phyloP scores from a whole-genome alignment of 2,797 vertebrate genomes.

The Triplophysa bombifrons region DNA sequence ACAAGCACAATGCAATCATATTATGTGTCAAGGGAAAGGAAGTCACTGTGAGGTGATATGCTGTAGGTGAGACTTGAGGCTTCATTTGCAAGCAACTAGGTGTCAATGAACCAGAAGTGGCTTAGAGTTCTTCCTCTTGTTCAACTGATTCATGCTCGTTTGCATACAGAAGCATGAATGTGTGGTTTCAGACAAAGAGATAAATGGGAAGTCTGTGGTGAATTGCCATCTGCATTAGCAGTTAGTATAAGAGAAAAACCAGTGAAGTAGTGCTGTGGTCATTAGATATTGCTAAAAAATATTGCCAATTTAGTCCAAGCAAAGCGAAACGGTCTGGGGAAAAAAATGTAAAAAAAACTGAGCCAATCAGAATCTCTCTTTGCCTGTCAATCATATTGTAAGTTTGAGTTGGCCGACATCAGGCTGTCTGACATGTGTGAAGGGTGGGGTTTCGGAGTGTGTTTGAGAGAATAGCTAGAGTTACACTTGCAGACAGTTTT shows the following conservation, averaged over 20 bases:
- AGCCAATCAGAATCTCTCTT: background rate
- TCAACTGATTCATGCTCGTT: background rate
- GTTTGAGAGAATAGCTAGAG: background rate
- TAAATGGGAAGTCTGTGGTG: conserved; percentile 69
- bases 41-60: background rate
- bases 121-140: background rate
- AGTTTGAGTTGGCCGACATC: background rate
- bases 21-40: background rate
- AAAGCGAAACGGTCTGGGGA: background rate
- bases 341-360: too few species aligned
- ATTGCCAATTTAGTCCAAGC: too few species aligned
- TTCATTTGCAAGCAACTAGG: background rate
- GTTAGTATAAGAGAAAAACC: conserved; percentile 12
- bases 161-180: background rate
- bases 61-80: background rate
- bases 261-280: conserved; percentile 27
- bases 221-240: conserved; percentile 13
- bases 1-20: too few species aligned
- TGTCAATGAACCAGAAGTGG: background rate
- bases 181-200: conserved; percentile 1
- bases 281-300: background rate
- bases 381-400: background rate
- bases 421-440: background rate
- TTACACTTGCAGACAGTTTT: background rate
- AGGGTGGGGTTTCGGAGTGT: background rate